These are phyloP conservation scores for Choreutis nemorana DNA, from an alignment of 2,888 invertebrate genomes.

Conservation along the genomic window DNA sequence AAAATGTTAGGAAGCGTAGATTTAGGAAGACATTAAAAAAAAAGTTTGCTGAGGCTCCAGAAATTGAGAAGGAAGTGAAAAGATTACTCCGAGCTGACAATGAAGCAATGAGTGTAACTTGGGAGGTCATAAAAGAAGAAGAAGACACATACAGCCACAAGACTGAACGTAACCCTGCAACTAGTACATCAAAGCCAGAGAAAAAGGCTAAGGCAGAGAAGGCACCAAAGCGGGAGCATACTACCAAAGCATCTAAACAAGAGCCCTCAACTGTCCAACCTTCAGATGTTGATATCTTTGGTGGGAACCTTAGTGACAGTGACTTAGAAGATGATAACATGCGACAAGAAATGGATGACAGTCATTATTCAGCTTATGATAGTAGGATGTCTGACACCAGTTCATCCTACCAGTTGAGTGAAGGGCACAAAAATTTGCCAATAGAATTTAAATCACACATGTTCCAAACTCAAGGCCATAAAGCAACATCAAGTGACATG, in stretches of 20 bases:
- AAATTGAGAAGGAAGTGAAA: conserved; percentile 98
- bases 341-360: conserved; percentile 84
- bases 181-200: conserved; percentile 30
- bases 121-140: conserved; percentile 90
- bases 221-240: conserved; percentile 13
- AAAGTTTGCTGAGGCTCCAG: conserved; percentile 96
- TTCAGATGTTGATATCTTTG: conserved; percentile 81
- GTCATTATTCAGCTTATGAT: conserved; percentile 76
- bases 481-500: conserved; percentile 20
- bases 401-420: conserved; percentile 32
- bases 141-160: conserved; percentile 71
- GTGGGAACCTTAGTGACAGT: conserved; percentile 91
- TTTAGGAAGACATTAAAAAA: conserved; percentile 96
- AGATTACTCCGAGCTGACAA: conserved; percentile 89
- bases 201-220: conserved; percentile 35
- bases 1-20: conserved; percentile 91
- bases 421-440: conserved; percentile 20
- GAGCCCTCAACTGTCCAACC: conserved; percentile 23
- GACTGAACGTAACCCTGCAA: conserved; percentile 40
- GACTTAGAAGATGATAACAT: conserved; percentile 80
- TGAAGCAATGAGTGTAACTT: conserved; percentile 88
- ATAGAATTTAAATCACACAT: conserved; percentile 46
- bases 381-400: conserved; percentile 73
- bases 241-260: conserved; percentile 20
- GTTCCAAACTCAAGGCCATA: conserved; percentile 26